Evolutionary conservation across 2,888 invertebrate genomes (phyloP).

Genomic region (Gibbula magus): DNA sequence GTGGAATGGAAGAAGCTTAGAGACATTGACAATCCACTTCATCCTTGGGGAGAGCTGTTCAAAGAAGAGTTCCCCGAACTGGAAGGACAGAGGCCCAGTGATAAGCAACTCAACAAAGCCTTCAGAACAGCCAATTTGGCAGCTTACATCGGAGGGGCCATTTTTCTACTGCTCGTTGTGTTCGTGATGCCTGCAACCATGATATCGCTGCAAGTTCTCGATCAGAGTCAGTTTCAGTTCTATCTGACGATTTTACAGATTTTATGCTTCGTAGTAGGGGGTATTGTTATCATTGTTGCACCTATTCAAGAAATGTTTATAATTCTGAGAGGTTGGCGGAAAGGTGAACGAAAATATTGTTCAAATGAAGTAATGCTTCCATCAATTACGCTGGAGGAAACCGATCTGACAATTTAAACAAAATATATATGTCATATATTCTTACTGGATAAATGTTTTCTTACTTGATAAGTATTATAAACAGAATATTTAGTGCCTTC

Average conservation of each 20-base stretch:
- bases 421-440: too few species aligned
- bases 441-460: too few species aligned
- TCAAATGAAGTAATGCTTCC: too few species aligned
- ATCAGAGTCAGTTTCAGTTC: constrained; percentile 47
- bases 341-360: constrained; percentile 25
- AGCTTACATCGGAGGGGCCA: constrained; percentile 56
- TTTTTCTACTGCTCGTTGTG: constrained; percentile 51
- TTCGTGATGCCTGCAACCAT: constrained; percentile 59
- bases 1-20: constrained; percentile 60
- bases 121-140: constrained; percentile 55
- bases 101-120: constrained; percentile 47
- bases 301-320: constrained; percentile 58
- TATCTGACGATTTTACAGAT: constrained; percentile 55
- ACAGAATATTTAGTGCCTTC: too few species aligned
- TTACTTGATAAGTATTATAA: too few species aligned
- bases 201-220: constrained; percentile 54
- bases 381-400: too few species aligned
- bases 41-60: constrained; percentile 58
- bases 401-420: too few species aligned
- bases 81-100: constrained; percentile 44
- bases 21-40: constrained; percentile 64
- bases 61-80: constrained; percentile 57
- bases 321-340: constrained; percentile 45
- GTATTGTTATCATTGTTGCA: constrained; percentile 53
- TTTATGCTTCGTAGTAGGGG: constrained; percentile 56